Percentiles rank a stretch among this genome's conserved stretches.
Evolutionary conservation across 2,888 invertebrate genomes (phyloP).

Genomic region (Pseudococcus longispinus): DNA sequence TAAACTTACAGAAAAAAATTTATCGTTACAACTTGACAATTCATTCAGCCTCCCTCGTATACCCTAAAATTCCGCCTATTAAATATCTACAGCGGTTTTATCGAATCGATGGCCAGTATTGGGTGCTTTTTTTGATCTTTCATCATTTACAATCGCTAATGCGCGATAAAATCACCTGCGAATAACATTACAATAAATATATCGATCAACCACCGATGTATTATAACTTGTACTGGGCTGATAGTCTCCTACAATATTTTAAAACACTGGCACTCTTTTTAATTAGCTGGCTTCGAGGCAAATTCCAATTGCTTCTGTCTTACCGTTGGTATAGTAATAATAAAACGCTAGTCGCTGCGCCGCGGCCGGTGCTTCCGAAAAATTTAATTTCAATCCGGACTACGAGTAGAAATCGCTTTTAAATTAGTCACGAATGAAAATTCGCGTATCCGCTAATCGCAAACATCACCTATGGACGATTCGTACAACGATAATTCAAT

Average conservation of each 20-base stretch:
- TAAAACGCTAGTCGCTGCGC: neutral
- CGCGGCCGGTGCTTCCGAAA: neutral
- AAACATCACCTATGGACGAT: neutral
- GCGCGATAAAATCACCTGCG: neutral
- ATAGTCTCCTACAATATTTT: conserved; percentile 28
- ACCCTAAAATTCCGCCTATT: neutral
- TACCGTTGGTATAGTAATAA: conserved; percentile 10
- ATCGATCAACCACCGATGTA: neutral
- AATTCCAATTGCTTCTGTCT: conserved; percentile 52
- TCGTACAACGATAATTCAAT: conserved; percentile 10
- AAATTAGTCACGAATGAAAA: conserved; percentile 32
- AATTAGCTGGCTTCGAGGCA: conserved; percentile 34
- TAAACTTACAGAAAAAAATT: neutral
- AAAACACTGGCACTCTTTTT: conserved; percentile 28
- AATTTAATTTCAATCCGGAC: conserved; percentile 40
- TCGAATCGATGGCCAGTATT: neutral
- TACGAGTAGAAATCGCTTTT: neutral
- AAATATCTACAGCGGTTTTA: neutral
- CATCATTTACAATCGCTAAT: neutral
- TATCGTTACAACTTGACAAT: neutral
- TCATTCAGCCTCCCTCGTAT: neutral
- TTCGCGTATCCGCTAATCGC: neutral
- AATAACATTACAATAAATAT: neutral
- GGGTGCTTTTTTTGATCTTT: neutral
- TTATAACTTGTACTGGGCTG: neutral